A percentile compares a stretch with the other conserved stretches of the same genome.
These are phyloP conservation scores for Scopus umbretta DNA, from an alignment of 2,113 vertebrate genomes.

Conservation along the genomic window DNA sequence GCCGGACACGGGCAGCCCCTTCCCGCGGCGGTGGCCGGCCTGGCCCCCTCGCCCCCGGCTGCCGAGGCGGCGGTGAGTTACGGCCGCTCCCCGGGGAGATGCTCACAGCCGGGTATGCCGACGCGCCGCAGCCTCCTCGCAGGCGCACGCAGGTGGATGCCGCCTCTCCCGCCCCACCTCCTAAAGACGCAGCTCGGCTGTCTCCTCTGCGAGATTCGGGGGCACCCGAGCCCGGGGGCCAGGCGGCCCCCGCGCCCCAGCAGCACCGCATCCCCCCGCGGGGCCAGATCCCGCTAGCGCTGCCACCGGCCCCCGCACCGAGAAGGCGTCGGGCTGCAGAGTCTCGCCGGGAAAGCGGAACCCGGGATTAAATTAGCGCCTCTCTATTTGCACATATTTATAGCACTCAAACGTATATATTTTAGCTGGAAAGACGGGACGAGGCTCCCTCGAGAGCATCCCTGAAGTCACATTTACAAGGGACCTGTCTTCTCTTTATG, in stretches of 20 bases:
- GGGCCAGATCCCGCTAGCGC: background rate
- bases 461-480: background rate
- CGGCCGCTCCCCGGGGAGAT: background rate
- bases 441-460: slow-evolving; percentile 4
- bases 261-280: background rate
- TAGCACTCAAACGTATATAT: background rate
- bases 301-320: background rate
- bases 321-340: background rate
- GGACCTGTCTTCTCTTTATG: background rate
- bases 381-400: slow-evolving; percentile 12
- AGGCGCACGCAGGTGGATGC: background rate
- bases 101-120: background rate
- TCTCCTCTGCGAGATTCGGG: background rate
- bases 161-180: background rate
- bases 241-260: background rate
- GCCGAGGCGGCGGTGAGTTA: background rate
- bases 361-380: background rate
- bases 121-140: background rate
- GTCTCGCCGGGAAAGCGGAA: background rate
- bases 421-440: slow-evolving; percentile 6
- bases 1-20: too few species aligned
- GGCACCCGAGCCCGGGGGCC: background rate
- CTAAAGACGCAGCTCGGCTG: background rate
- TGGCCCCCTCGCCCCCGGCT: background rate
- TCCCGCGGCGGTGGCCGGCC: too few species aligned